These are phyloP conservation scores for Agrilus planipennis DNA, from an alignment of 1,140 invertebrate genomes.

Conservation along the genomic window DNA sequence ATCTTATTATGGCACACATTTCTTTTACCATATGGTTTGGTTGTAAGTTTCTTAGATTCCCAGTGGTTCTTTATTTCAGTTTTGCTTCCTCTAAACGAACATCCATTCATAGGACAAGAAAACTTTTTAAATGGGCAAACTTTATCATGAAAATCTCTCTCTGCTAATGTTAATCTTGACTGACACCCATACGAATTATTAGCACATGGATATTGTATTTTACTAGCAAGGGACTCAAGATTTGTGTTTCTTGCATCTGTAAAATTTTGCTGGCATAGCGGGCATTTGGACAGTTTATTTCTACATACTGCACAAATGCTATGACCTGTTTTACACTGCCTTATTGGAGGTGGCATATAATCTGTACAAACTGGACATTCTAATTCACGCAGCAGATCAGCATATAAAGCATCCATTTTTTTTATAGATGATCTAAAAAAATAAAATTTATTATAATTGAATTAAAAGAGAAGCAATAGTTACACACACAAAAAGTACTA, in stretches of 20 bases:
- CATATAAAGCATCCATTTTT: conserved; percentile 1
- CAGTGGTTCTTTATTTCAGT: conserved; percentile 12
- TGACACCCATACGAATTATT: conserved; percentile 10
- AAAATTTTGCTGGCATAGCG: conserved; percentile 12
- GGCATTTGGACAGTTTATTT: conserved; percentile 11
- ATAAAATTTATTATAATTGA: not conserved
- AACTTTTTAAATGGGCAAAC: conserved; percentile 10
- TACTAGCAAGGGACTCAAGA: conserved; percentile 12
- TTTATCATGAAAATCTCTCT: conserved; percentile 11
- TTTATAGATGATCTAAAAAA: not conserved
- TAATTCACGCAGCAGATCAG: conserved; percentile 14
- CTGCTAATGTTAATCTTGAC: not conserved
- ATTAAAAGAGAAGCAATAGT: too few relatives aligned
- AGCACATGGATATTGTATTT: conserved; percentile 16
- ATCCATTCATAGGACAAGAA: conserved; percentile 12
- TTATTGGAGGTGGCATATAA: conserved; percentile 17
- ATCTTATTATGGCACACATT: conserved; percentile 16
- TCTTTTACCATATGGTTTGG: conserved; percentile 10
- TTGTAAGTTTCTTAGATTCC: conserved; percentile 12
- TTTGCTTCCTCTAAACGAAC: conserved; percentile 10
- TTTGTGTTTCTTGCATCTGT: conserved; percentile 12
- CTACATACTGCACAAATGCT: conserved; percentile 16
- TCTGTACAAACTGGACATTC: conserved; percentile 19
- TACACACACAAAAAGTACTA: too few relatives aligned
- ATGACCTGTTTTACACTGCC: conserved; percentile 16